Evolutionary conservation across 2,113 vertebrate species (phyloP), one percentile per base, ranked within the genome.

Genomic region (Narcine bancroftii): DNA sequence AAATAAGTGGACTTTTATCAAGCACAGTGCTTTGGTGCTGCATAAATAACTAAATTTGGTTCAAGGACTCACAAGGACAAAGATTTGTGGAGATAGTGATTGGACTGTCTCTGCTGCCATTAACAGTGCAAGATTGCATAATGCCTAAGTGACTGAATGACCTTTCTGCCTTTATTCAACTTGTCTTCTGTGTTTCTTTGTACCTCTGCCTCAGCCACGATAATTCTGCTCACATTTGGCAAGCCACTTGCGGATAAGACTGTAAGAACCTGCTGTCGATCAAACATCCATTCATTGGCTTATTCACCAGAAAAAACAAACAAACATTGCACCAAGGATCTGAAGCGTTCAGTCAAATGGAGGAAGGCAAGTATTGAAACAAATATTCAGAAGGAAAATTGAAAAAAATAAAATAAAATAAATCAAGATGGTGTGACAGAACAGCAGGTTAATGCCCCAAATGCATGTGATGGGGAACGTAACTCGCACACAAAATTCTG

Each of bases 21-120:
- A 19, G 50, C 50, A 85, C 11, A 60, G 19, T 85, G 81, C 56
- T 53, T 60, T 53, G 60, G 81, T 33, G 60, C 17, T 85, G 56
- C 50, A 85, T 36, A 85, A 85, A 85, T 53, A 60, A 85, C 81
- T 60, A 53, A 36, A 85, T 56, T 56, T 85, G 33, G 19, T 85
- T 85, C 42, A 79, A 79, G 77, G 77, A 79, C 77, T 79, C 50
- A 85, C 50, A 85, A 56, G 56, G 81, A 85, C 50, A 85, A 85
- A 60, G 56, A 60, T 56, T 60, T 60, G 5, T 56, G 33, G 50
- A 85, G 29, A n/a, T 60, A 85, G 53, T 60, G 81, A 85, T 60
- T 85, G 33, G 72, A 53, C 29, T 60, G 81, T 60, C 50, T 36
- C 50, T 53, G 33, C 39, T 36, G 81, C 50, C 60, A 33, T 85